Base-by-base conservation (phyloP, 2,113 vertebrate species). In the Lamprologus tigripictilis region DNA sequence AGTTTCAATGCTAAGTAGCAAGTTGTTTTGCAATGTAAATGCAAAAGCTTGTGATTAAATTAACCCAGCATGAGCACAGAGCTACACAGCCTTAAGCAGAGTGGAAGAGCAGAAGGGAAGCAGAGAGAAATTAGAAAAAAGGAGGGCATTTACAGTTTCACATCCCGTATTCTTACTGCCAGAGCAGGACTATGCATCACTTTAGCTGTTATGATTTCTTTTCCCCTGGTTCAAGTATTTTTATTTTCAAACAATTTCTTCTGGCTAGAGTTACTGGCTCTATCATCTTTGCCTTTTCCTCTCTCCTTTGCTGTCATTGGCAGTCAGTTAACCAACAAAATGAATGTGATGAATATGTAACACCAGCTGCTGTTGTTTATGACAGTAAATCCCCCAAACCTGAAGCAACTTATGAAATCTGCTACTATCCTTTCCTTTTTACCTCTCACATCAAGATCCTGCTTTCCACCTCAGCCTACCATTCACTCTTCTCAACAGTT, bases 311-410 rank as follows among this genome's bases (percentile, higher is more conserved):
- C 82, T 86, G 73, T 92, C 86, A 8, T 37, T 91, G 83, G 68
- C 71, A 86, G 68, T 81, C 88, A 86, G 71, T 85, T 90, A 93
- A 93, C 37, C 86, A 89, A 84, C 81, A 82, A 91, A 92, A 80
- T 91, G 63, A 84, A 88, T 49, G 37, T 88, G 73, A 95, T 96
- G 91, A 96, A 95, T 95, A 96, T 94, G 93, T 78, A 95, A 88
- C 84, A 95, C 92, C 92, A 95, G 92, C 93, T 94, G 94, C 91
- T 95, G 92, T 93, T 94, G 92, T 92, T 95, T 94, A 90, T 92
- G 88, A 66, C 92, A 90, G 84, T 91, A 92, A 81, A 51, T 93
- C 90, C 49, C 66, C 61, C n/a, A 90, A 94, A 93, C 79, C 82
- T 86, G 53, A 68, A 87, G 80, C 49, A 83, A 61, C 83, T 88